A percentile compares a stretch with the other conserved stretches of the same genome.
These are phyloP conservation scores for Centropristis striata DNA, from an alignment of 2,113 vertebrate species.

Conservation along the genomic window DNA sequence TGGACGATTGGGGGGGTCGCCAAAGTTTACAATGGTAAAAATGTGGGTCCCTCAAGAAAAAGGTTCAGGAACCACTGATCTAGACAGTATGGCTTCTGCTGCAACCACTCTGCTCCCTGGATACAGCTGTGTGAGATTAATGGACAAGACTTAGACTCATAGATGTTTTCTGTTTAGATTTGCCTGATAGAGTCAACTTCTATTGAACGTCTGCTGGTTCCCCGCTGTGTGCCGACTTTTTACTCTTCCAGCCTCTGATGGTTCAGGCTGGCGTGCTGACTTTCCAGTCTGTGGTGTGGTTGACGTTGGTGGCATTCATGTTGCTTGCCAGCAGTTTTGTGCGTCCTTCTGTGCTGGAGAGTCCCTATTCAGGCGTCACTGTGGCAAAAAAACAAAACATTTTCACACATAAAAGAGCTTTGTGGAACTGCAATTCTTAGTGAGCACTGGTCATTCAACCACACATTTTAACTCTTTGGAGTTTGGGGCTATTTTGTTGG, in stretches of 20 bases:
- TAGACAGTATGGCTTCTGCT: conserved; percentile 18
- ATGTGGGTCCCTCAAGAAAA: too few species aligned
- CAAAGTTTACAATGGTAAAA: too few species aligned
- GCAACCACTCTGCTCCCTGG: not conserved
- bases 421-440: not conserved
- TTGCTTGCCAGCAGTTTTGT: not conserved
- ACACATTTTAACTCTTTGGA: too few species aligned
- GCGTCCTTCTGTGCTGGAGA: conserved; percentile 6
- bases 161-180: not conserved
- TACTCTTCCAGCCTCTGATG: not conserved
- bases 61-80: too few species aligned
- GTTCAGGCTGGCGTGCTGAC: conserved; percentile 9
- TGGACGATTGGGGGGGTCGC: too few species aligned
- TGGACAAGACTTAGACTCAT: not conserved
- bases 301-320: not conserved
- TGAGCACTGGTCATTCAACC: too few species aligned
- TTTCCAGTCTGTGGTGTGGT: not conserved
- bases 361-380: conserved; percentile 4
- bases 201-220: not conserved
- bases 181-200: not conserved
- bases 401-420: conserved; percentile 12
- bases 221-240: not conserved
- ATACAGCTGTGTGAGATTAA: not conserved
- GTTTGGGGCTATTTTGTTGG: too few species aligned
- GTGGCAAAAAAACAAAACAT: too few species aligned